Conservation (phyloP, 2,797 vertebrate species). For the Mergus octosetaceus region DNA sequence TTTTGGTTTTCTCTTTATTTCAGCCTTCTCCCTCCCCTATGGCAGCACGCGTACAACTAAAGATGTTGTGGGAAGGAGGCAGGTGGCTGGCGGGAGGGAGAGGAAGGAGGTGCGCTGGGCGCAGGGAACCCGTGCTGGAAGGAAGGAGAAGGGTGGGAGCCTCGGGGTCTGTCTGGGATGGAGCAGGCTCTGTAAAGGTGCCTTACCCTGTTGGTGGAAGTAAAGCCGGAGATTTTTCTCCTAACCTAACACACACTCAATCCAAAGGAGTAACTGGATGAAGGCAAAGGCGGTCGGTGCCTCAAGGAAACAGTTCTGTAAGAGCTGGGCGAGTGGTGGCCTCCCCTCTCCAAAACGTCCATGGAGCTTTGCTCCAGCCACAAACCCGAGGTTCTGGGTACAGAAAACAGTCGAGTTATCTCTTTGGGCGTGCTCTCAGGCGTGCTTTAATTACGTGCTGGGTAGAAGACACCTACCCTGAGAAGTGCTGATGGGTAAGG, state of each 20-base stretch:
- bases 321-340: accelerated
- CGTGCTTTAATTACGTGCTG: background rate
- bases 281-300: background rate
- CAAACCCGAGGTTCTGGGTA: background rate
- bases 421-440: background rate
- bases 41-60: background rate
- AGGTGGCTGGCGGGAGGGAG: background rate
- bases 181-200: background rate
- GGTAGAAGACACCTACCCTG: background rate
- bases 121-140: background rate
- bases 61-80: background rate
- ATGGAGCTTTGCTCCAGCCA: background rate
- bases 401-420: background rate
- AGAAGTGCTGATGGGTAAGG: conserved; percentile 32
- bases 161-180: background rate
- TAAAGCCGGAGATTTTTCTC: background rate
- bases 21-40: background rate
- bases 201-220: background rate
- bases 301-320: background rate
- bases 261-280: background rate
- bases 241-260: background rate
- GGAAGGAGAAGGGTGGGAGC: background rate
- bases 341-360: background rate
- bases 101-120: background rate
- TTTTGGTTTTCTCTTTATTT: background rate